phyloP scores from a whole-genome alignment of 1,140 invertebrate species.

The Phenacoccus solenopsis region DNA sequence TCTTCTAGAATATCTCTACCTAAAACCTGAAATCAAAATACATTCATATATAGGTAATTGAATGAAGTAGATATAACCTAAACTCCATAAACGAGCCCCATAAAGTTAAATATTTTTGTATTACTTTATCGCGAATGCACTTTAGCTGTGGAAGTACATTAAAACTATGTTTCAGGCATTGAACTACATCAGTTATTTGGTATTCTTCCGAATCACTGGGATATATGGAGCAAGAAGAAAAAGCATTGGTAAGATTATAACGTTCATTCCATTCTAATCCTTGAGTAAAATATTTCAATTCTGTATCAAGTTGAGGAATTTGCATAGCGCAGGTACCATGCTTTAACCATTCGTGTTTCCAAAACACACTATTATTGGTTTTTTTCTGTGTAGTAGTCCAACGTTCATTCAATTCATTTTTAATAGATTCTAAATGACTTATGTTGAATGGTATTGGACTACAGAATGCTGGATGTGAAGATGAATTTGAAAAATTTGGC shows the following conservation, averaged over 20 bases:
- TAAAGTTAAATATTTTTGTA: no score
- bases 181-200: neutral
- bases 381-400: constrained; percentile 41
- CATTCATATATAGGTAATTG: no score
- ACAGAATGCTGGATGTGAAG: constrained; percentile 56
- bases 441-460: constrained; percentile 48
- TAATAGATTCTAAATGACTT: constrained; percentile 42
- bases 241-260: neutral
- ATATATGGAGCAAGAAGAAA: neutral
- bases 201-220: neutral
- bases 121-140: no score
- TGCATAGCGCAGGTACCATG: constrained; percentile 65
- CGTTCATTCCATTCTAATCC: constrained; percentile 46
- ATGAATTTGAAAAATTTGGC: constrained; percentile 54
- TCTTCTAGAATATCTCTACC: no score
- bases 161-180: neutral
- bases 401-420: constrained; percentile 43
- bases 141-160: no score
- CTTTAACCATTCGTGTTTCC: constrained; percentile 74
- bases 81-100: no score
- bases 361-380: constrained; percentile 40
- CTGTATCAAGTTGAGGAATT: constrained; percentile 44
- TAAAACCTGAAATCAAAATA: no score
- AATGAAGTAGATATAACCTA: no score
- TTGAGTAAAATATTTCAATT: constrained; percentile 57